These are phyloP conservation scores for Drosophila biarmipes DNA, from an alignment of 1,140 invertebrate genomes.

Conservation along the genomic window DNA sequence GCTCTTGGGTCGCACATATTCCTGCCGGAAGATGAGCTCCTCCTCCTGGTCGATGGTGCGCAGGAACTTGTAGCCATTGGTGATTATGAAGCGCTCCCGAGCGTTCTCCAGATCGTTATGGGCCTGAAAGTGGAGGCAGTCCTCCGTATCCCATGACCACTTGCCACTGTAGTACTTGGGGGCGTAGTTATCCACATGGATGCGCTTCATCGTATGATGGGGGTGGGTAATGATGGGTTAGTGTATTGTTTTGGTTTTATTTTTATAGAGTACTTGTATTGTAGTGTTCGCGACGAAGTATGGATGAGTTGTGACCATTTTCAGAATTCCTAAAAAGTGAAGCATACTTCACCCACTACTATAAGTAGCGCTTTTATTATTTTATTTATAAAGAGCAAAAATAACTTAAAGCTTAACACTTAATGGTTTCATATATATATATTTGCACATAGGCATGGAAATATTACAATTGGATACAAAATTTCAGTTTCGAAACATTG, in stretches of 20 bases:
- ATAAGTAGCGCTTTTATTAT: too few relatives aligned
- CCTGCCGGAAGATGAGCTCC: constrained; percentile 72
- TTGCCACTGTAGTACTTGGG: constrained; percentile 67
- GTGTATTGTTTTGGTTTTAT: neutral
- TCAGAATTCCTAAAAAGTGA: neutral
- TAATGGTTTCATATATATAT: too few relatives aligned
- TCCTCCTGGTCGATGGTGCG: constrained; percentile 67
- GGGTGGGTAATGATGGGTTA: neutral
- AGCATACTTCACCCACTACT: neutral
- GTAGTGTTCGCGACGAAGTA: neutral
- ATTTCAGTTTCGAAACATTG: neutral
- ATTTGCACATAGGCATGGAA: neutral
- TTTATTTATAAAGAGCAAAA: too few relatives aligned
- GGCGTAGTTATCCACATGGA: constrained; percentile 53
- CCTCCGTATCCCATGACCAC: constrained; percentile 67
- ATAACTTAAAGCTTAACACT: too few relatives aligned
- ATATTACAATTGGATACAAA: neutral
- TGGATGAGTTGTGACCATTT: neutral
- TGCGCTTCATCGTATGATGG: constrained; percentile 34
- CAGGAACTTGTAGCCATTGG: constrained; percentile 64
- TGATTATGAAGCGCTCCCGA: constrained; percentile 51
- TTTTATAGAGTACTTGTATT: neutral
- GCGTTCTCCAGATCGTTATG: constrained; percentile 46
- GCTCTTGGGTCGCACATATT: constrained; percentile 41
- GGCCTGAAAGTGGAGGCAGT: constrained; percentile 56